Conservation (phyloP, 2,797 vertebrate species). For the Alauda arvensis region DNA sequence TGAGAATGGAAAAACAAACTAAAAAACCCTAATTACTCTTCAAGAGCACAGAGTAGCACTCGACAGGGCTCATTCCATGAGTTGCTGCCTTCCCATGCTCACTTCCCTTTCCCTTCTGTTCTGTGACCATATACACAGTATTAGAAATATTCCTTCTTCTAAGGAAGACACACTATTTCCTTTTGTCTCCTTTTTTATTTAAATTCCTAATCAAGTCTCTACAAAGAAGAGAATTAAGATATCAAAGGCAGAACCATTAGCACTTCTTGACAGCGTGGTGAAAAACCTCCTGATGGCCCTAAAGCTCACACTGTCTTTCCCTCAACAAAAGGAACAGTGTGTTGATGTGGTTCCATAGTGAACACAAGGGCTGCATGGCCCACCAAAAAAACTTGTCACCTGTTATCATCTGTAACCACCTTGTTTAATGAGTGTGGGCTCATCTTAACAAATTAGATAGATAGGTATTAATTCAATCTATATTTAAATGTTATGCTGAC, state of each 20-base stretch:
- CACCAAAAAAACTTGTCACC: not conserved
- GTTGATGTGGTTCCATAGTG: not conserved
- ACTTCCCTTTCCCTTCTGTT: not conserved
- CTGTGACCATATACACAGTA: not conserved
- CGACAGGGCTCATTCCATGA: not conserved
- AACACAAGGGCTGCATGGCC: not conserved
- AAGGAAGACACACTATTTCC: not conserved
- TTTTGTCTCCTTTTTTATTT: slow-evolving; percentile 3
- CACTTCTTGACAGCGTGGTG: not conserved
- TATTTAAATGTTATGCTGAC: not conserved
- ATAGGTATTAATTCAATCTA: not conserved
- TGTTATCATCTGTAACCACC: not conserved
- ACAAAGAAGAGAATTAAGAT: not conserved
- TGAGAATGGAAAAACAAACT: not conserved
- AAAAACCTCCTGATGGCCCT: not conserved
- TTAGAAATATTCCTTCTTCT: not conserved
- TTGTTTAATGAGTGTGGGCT: not conserved
- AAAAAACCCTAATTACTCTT: not conserved
- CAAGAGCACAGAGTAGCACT: not conserved
- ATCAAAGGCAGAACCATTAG: not conserved
- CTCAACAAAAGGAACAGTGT: not conserved
- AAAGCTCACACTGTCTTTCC: not conserved
- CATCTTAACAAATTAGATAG: not conserved
- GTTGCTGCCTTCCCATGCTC: not conserved
- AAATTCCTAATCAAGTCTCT: not conserved